A percentile compares a stretch with the other conserved stretches of the same genome.
These are phyloP conservation scores for Uropsilus gracilis DNA, from an alignment of 2,113 vertebrate species.

Conservation along the genomic window DNA sequence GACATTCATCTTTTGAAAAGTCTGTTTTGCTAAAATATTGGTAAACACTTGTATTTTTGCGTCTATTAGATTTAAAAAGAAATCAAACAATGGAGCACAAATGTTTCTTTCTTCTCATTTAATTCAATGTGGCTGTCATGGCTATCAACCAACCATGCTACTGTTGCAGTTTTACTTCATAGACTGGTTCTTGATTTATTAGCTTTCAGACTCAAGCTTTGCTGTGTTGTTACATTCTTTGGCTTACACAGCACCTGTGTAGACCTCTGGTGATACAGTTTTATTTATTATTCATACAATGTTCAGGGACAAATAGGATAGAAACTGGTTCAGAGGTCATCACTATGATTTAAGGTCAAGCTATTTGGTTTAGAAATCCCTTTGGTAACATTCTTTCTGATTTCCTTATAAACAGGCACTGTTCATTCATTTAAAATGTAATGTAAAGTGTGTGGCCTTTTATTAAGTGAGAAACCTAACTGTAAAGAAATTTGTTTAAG, in stretches of 20 bases:
- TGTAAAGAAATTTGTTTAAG: slow-evolving; percentile 64
- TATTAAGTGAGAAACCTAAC: slow-evolving; percentile 48
- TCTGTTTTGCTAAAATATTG: slow-evolving; percentile 62
- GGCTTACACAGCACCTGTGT: slow-evolving; percentile 75
- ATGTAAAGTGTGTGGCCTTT: slow-evolving; percentile 46
- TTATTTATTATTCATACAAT: slow-evolving; percentile 82
- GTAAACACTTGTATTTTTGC: slow-evolving; percentile 57
- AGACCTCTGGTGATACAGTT: slow-evolving; percentile 56
- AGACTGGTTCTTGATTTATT: slow-evolving; percentile 78
- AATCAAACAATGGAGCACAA: slow-evolving; percentile 45
- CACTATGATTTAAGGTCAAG: slow-evolving; percentile 72
- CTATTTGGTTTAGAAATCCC: slow-evolving; percentile 57
- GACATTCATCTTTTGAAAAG: slow-evolving; percentile 65
- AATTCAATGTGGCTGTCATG: slow-evolving; percentile 57
- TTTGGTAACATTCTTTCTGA: slow-evolving; percentile 50
- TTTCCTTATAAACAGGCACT: slow-evolving; percentile 47
- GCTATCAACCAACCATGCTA: slow-evolving; percentile 40
- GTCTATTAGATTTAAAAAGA: slow-evolving; percentile 57
- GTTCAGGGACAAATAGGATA: slow-evolving; percentile 70
- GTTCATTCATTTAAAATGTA: background rate
- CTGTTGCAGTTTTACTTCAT: slow-evolving; percentile 64
- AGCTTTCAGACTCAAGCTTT: slow-evolving; percentile 75
- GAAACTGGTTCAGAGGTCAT: slow-evolving; percentile 66
- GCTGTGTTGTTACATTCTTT: slow-evolving; percentile 77
- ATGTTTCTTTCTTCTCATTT: slow-evolving; percentile 69